Evolutionary conservation across 2,888 invertebrate genomes (phyloP).

Genomic region (Platerodrilus igneus): DNA sequence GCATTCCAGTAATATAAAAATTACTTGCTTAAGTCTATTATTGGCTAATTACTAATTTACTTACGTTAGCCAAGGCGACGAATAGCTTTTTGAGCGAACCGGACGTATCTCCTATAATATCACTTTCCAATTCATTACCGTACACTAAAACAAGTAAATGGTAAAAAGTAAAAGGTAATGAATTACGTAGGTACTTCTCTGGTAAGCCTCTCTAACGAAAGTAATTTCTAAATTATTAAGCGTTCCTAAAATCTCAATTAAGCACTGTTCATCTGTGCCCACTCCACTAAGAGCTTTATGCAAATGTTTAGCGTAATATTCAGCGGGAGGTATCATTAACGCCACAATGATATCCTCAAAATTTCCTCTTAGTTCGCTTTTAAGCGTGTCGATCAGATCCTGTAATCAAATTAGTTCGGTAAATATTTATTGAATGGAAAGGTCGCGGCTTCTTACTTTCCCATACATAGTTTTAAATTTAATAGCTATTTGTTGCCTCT

Average conservation of each 20-base stretch:
- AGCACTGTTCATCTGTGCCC: constrained; percentile 75
- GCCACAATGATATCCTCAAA: constrained; percentile 81
- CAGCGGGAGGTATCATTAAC: constrained; percentile 75
- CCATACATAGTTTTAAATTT: constrained; percentile 59
- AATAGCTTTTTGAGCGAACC: constrained; percentile 86
- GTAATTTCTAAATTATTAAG: constrained; percentile 78
- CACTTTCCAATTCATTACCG: constrained; percentile 72
- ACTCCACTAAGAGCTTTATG: constrained; percentile 77
- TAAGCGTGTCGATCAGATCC: constrained; percentile 76
- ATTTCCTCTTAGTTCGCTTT: constrained; percentile 83
- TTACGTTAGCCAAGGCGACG: constrained; percentile 69
- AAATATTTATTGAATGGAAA: constrained; percentile 1
- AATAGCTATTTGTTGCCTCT: constrained; percentile 63
- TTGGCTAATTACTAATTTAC: constrained; percentile 27
- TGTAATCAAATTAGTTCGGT: constrained; percentile 35
- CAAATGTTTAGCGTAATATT: constrained; percentile 77
- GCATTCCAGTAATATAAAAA: too few relatives aligned
- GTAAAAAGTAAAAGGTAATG: constrained; percentile 20
- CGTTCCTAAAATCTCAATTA: constrained; percentile 83
- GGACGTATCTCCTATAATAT: constrained; percentile 82
- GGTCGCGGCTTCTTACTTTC: constrained; percentile 48
- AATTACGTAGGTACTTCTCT: constrained; percentile 53
- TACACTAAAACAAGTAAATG: constrained; percentile 60
- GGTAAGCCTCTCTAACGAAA: constrained; percentile 71
- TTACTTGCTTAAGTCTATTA: too few relatives aligned